Base-by-base conservation (phyloP, 2,888 invertebrate genomes). In the Mamestra brassicae region DNA sequence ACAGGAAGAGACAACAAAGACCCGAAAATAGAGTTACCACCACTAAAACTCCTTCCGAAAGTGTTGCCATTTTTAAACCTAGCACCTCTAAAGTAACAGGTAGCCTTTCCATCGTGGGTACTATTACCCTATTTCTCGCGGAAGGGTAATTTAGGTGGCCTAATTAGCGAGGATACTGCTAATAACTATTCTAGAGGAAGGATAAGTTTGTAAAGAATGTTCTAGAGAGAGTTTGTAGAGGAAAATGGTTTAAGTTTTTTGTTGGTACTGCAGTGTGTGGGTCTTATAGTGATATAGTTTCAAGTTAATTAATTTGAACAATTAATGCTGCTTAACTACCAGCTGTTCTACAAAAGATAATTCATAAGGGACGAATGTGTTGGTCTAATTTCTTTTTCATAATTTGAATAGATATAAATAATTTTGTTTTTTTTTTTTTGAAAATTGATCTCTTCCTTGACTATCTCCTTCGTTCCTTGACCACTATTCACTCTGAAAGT, bases 201-300 rank as follows among this genome's bases (percentile, higher is more conserved):
- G 57, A 61, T 65, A 74, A 82, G 63, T 82, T 80, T 78, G 81
- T 81, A 38, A 81, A 78, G 71, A 82, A 79, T 83, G 81, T 82
- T 34, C 7, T 34, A 34, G 36, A 34, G 52, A 54, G 71, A 77
- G 50, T 34, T 52, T 5, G 62, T 52, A 10, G 47, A 13, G 4
- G 42, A 58, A 62, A 80, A 76, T 54, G 60, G 55, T 64, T 71
- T n/a, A 52, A 71, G 58, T 68, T 79, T 78, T 77, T 73, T 63
- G 61, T 50, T 57, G 54, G 10, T n/a, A 50, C 34, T 78, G 62
- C 5, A 60, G 50, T 71, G 45, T 55, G 26, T 76, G n/a, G 15
- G 26, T 15, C 3, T 15, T 60, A 42, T 60, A 36, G 15, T 34
- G n/a, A 38, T 47, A 26, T 17, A 4, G 13, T 3, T 13, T 50